A percentile compares a stretch with the other conserved stretches of the same genome.
Conservation (phyloP, 2,113 vertebrate genomes). For the Tetrao urogallus region DNA sequence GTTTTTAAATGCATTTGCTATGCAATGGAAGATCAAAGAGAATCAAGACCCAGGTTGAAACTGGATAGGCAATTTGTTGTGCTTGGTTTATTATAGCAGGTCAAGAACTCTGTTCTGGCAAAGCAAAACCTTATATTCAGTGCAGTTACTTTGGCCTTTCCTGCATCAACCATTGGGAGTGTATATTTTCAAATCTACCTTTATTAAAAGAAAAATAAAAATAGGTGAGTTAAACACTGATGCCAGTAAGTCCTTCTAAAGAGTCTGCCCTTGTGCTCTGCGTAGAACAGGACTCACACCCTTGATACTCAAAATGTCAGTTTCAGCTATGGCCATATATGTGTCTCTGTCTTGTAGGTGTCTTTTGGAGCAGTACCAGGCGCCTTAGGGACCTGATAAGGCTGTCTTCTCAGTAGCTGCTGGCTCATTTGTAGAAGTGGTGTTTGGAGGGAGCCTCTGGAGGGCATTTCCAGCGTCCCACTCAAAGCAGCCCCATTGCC, state of each 20-base stretch:
- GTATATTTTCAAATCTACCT: background rate
- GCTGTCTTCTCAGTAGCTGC: background rate
- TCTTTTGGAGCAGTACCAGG: background rate
- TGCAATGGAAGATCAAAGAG: background rate
- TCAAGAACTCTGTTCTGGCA: background rate
- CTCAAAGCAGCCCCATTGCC: background rate
- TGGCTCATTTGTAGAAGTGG: background rate
- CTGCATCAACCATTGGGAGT: background rate
- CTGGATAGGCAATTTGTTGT: background rate
- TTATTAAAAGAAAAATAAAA: background rate
- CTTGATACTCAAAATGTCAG: background rate
- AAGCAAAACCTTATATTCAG: background rate
- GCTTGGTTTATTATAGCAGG: background rate
- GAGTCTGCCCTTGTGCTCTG: background rate
- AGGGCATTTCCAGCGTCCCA: background rate
- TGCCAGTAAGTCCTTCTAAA: background rate
- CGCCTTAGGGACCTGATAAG: too few species aligned
- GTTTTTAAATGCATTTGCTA: background rate
- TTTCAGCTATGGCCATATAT: too few species aligned
- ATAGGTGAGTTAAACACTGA: background rate
- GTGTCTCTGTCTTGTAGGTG: background rate
- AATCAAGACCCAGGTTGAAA: background rate
- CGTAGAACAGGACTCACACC: background rate
- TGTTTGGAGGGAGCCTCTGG: background rate
- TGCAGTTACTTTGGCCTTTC: background rate